Evolutionary conservation across 1,140 invertebrate species (phyloP).

Genomic region (Potamilus streckersoni): DNA sequence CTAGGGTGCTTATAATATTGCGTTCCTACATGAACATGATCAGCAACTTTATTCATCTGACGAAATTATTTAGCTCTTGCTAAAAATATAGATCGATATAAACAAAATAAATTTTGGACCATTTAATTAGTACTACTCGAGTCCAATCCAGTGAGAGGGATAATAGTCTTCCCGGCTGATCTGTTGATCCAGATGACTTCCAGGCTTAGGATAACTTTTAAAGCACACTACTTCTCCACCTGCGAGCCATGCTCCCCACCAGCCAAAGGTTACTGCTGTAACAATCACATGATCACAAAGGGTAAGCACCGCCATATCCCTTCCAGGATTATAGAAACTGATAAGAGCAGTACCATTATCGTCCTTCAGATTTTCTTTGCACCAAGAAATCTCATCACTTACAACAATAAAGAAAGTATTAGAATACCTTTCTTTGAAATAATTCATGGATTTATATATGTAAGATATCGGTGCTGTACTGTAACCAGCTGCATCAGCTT

Average conservation of each 20-base stretch:
- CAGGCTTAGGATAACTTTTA: conserved; percentile 21
- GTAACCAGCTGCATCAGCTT: background rate
- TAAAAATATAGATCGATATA: no score
- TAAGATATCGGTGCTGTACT: background rate
- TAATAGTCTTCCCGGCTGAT: conserved; percentile 34
- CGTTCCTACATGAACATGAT: no score
- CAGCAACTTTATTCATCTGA: no score
- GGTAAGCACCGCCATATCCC: conserved; percentile 49
- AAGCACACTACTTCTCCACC: conserved; percentile 41
- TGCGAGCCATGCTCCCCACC: conserved; percentile 44
- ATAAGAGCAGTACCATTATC: background rate
- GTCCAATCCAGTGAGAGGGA: conserved; percentile 26
- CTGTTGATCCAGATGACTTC: conserved; percentile 2
- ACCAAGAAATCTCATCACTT: conserved; percentile 14
- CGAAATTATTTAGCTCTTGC: no score
- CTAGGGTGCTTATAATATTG: no score
- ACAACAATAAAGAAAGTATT: conserved; percentile 4
- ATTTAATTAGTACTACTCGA: no score
- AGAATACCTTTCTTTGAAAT: background rate
- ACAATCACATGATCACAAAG: conserved; percentile 42
- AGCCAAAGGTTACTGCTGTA: conserved; percentile 41
- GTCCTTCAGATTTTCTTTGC: background rate
- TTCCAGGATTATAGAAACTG: conserved; percentile 19
- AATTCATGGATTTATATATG: conserved; percentile 4
- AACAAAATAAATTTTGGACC: no score